phyloP scores from a whole-genome alignment of 2,888 invertebrate species.

The Epinotia nisella region DNA sequence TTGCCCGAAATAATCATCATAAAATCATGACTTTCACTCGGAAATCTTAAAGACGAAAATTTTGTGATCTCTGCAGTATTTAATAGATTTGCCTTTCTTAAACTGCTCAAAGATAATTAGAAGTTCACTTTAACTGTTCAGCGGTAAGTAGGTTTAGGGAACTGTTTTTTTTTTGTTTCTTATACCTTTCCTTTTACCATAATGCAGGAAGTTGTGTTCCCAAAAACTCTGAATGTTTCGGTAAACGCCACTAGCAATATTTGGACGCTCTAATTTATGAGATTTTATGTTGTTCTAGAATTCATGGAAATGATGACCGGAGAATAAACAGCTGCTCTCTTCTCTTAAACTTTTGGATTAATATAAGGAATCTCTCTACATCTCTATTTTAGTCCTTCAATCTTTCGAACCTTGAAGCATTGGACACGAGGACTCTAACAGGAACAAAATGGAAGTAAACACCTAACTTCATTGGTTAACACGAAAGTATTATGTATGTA shows the following conservation, averaged over 20 bases:
- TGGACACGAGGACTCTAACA: conserved; percentile 63
- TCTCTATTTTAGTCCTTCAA: conserved; percentile 73
- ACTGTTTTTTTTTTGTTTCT: too few relatives aligned
- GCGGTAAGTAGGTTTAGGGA: too few relatives aligned
- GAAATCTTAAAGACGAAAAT: too few relatives aligned
- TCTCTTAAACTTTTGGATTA: conserved; percentile 71
- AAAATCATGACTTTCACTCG: too few relatives aligned
- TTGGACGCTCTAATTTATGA: neutral
- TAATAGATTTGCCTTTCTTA: too few relatives aligned
- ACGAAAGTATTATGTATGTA: conserved; percentile 78
- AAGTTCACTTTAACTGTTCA: too few relatives aligned
- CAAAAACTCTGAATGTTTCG: neutral
- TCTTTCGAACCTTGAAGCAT: conserved; percentile 74
- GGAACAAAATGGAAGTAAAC: conserved; percentile 47
- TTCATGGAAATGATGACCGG: conserved; percentile 99
- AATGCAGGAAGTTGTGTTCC: neutral
- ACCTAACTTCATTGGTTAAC: conserved; percentile 62
- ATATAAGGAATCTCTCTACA: conserved; percentile 68
- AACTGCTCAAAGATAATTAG: too few relatives aligned
- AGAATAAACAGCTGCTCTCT: conserved; percentile 86
- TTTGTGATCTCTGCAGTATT: too few relatives aligned
- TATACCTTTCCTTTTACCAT: too few relatives aligned
- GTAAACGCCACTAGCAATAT: too few relatives aligned
- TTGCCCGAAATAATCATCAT: too few relatives aligned
- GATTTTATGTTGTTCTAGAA: conserved; percentile 87